phyloP scores from a whole-genome alignment of 2,888 invertebrate species.

The Patella ulyssiponensis region DNA sequence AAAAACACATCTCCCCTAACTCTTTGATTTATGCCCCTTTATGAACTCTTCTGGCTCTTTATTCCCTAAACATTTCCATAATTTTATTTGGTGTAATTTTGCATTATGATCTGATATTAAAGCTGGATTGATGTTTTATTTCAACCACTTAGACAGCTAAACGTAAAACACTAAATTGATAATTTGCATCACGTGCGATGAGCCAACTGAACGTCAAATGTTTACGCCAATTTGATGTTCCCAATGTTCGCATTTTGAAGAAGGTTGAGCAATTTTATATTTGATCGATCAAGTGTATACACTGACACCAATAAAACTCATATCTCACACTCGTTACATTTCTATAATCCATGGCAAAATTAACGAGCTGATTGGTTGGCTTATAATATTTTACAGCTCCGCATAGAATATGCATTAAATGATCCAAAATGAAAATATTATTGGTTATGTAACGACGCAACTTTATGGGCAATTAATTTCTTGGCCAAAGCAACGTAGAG shows the following conservation, averaged over 20 bases:
- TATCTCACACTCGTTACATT: neutral
- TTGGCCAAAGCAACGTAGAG: neutral
- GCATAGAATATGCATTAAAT: constrained; percentile 2
- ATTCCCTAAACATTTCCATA: neutral
- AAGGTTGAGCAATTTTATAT: constrained; percentile 5
- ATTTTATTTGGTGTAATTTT: constrained; percentile 6
- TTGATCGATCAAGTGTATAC: neutral
- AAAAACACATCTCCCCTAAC: neutral
- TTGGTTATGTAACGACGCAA: constrained; percentile 2
- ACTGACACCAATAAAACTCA: neutral
- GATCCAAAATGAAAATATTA: neutral
- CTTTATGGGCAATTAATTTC: neutral
- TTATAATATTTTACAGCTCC: neutral
- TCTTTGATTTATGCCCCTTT: constrained; percentile 8
- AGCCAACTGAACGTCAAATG: neutral
- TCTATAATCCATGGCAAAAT: neutral
- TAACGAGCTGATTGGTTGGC: neutral
- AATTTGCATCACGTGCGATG: neutral
- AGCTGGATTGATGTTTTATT: neutral
- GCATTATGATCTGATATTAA: neutral
- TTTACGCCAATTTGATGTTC: constrained; percentile 7
- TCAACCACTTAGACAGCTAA: constrained; percentile 12
- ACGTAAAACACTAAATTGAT: constrained; percentile 5
- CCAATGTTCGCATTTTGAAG: constrained; percentile 5
- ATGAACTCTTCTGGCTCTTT: constrained; percentile 1